Evolutionary conservation across 92 coral and sea anemone genomes (phyloP), one percentile per base, ranked within the genome.

Genomic region (Bergia puertoricense): DNA sequence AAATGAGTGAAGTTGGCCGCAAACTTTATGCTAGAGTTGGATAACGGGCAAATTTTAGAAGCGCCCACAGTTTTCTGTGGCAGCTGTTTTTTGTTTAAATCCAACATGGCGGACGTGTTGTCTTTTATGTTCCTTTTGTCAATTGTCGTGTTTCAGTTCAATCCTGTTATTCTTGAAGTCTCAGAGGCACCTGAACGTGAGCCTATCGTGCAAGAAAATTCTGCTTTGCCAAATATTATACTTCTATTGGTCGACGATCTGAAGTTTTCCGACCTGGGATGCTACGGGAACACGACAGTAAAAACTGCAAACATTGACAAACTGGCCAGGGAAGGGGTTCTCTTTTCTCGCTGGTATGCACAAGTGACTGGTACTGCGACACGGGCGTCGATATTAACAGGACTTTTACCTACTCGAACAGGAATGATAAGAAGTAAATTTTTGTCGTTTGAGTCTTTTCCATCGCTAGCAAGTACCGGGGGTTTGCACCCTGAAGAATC

Each of bases 351-450:
- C 71, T 96, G 94, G 92, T 96, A 96, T 80, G 79, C 93, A 5
- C 94, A 96, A 30, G 90, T 96, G 0, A 92, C 95, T 9, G 93
- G 94, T 43, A 82, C 91, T n/a, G 89, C 99, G 1, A 89, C 99
- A 14, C 91, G 98, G 36, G 95, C 99, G 6, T 93, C 99, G 5
- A 89, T 95, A 65, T 90, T 96, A 68, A 95, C 99, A 20, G 99
- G 99, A 57, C 91, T 91, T 67, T 66, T 96, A n/a, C 99, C 99
- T 13, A 92, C 95, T 76, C 91, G 95, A 87, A 96, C 96, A 54
- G 99, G 99, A 57, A 96, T 95, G 79, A 83, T 96, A 73, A 94
- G 92, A 79, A 96, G 99, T 75, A 94, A 93, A 69, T 94, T 94
- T 86, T 86, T 96, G 2, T 93, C 98, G 40, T 95, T 91, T n/a